Conservation (phyloP, 2,797 vertebrate genomes). For the Pteronotus mesoamericanus region DNA sequence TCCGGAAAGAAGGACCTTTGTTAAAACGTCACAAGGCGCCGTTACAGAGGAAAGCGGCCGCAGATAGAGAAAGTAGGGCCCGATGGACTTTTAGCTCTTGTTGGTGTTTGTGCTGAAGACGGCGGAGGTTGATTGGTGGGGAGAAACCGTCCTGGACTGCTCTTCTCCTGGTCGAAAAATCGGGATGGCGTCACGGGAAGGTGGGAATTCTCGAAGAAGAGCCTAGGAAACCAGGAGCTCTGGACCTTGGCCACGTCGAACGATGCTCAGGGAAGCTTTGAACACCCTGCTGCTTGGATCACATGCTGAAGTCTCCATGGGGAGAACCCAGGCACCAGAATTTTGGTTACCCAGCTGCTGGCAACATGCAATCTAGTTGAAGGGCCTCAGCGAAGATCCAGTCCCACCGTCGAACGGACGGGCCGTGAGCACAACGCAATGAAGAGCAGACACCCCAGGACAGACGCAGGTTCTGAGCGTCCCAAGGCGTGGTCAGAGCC, state of each 20-base stretch:
- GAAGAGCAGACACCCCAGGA: no score
- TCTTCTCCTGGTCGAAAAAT: neutral
- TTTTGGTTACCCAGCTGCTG: neutral
- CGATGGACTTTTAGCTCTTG: no score
- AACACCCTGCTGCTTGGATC: neutral
- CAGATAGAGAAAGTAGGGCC: neutral
- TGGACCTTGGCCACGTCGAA: no score
- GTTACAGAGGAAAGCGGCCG: neutral
- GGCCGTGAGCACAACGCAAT: neutral
- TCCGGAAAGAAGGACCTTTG: neutral
- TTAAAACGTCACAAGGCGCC: neutral
- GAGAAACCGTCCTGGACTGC: neutral
- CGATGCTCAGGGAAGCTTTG: neutral
- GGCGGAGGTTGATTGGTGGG: neutral
- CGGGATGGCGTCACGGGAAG: neutral
- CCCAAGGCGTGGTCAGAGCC: no score
- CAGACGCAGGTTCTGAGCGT: no score
- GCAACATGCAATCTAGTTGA: fast-evolving
- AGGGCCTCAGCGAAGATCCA: neutral
- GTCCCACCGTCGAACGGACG: neutral
- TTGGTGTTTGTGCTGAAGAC: neutral
- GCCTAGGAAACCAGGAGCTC: neutral
- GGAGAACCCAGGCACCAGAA: no score
- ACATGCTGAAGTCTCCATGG: no score
- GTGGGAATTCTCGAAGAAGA: neutral